These are phyloP conservation scores for Seladonia tumulorum DNA, from an alignment of 2,888 invertebrate genomes.

Conservation along the genomic window DNA sequence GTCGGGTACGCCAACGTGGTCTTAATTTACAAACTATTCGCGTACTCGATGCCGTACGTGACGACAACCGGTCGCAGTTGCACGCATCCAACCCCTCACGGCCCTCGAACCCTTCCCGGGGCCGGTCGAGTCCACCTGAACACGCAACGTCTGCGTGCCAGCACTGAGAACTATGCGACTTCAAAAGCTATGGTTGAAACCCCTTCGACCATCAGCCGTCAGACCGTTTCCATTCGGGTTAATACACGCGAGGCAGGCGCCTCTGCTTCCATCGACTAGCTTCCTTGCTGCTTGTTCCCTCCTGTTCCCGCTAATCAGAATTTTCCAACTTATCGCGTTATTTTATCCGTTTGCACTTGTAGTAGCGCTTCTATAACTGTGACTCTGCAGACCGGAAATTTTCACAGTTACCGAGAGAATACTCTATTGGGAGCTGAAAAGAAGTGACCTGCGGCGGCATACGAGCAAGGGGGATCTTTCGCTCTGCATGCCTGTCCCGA, in stretches of 20 bases:
- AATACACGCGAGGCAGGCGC: constrained; percentile 71
- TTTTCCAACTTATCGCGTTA: constrained; percentile 66
- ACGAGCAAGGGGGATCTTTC: too few species aligned
- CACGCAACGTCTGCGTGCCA: constrained; percentile 82
- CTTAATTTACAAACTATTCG: constrained; percentile 75
- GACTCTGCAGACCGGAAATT: too few species aligned
- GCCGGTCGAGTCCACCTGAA: constrained; percentile 65
- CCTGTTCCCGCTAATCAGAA: constrained; percentile 70
- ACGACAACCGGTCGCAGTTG: constrained; percentile 58
- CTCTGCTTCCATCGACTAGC: constrained; percentile 56
- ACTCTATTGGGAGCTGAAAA: too few species aligned
- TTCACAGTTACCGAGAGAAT: too few species aligned
- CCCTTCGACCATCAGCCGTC: constrained; percentile 51
- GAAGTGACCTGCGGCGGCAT: too few species aligned
- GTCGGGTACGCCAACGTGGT: constrained; percentile 38
- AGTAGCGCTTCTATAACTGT: too few species aligned
- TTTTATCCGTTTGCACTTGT: too few species aligned
- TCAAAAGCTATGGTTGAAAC: constrained; percentile 74
- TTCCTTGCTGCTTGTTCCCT: constrained; percentile 60
- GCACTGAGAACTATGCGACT: constrained; percentile 79
- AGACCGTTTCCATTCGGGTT: constrained; percentile 57
- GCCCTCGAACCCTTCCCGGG: background rate
- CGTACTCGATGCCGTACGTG: constrained; percentile 57
- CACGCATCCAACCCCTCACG: constrained; percentile 20
- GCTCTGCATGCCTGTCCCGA: too few species aligned